These are phyloP conservation scores for Papilio machaon DNA, from an alignment of 1,140 invertebrate species.

Conservation along the genomic window DNA sequence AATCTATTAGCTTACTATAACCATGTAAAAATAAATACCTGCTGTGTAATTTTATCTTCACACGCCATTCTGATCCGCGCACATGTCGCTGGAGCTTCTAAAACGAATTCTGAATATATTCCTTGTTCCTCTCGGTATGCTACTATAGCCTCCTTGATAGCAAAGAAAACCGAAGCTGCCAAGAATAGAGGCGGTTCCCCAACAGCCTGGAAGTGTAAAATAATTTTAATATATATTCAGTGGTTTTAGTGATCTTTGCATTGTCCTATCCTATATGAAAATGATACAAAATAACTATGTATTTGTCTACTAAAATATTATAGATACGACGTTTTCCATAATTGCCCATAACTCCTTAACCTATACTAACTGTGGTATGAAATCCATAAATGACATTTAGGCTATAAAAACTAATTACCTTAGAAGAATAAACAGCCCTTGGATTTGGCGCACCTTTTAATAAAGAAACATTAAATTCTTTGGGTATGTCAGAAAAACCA, in stretches of 20 bases:
- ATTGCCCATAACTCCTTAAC: neutral
- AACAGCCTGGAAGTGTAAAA: constrained; percentile 79
- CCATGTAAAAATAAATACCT: constrained; percentile 62
- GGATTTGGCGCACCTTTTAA: constrained; percentile 85
- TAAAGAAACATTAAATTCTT: constrained; percentile 85
- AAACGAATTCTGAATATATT: constrained; percentile 73
- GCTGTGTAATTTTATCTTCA: constrained; percentile 83
- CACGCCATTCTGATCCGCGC: constrained; percentile 87
- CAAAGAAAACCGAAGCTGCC: constrained; percentile 85
- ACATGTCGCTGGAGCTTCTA: constrained; percentile 86
- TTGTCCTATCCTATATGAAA: too few species aligned
- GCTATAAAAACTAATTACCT: constrained; percentile 71
- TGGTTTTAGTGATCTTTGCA: neutral
- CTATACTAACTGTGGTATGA: neutral
- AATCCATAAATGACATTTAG: neutral
- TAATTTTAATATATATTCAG: neutral
- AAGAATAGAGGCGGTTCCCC: constrained; percentile 87
- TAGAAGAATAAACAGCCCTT: constrained; percentile 86
- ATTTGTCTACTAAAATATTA: too few species aligned
- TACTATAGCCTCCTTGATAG: constrained; percentile 82
- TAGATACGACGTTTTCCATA: too few species aligned
- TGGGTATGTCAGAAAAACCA: constrained; percentile 81
- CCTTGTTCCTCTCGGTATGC: constrained; percentile 67
- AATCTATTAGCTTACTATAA: constrained; percentile 1
- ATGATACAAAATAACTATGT: too few species aligned